Percentiles rank a stretch among this genome's conserved stretches.
These are phyloP conservation scores for Cerastis rubricosa DNA, from an alignment of 2,888 invertebrate species.

Conservation along the genomic window DNA sequence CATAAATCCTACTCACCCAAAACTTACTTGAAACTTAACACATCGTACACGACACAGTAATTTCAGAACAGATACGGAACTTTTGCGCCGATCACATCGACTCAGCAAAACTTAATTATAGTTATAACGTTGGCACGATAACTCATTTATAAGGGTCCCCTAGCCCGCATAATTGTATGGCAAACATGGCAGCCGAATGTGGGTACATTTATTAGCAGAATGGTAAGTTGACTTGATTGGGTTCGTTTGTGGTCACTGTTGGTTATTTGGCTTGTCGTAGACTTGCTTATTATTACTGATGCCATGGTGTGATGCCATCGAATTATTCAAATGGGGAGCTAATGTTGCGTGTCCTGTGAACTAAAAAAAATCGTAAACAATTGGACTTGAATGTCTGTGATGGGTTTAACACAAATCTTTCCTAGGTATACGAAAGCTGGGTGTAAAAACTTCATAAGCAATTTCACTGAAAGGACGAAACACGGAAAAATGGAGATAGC, in stretches of 20 bases:
- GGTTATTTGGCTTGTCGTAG: not conserved
- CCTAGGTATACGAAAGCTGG: not conserved
- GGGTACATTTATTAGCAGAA: slow-evolving; percentile 33
- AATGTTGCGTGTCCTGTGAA: too few species aligned
- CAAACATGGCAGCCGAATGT: slow-evolving; percentile 26
- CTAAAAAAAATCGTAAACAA: too few species aligned
- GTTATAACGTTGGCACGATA: slow-evolving; percentile 47
- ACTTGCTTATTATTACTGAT: not conserved
- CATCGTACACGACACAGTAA: slow-evolving; percentile 28
- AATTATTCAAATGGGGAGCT: too few species aligned
- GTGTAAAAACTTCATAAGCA: not conserved
- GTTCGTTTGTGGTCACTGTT: slow-evolving; percentile 12
- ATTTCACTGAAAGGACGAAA: not conserved
- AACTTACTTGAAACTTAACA: slow-evolving; percentile 29
- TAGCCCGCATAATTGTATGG: slow-evolving; percentile 28
- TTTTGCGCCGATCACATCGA: slow-evolving; percentile 37
- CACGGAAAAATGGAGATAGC: not conserved
- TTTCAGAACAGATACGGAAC: slow-evolving; percentile 31
- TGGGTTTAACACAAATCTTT: too few species aligned
- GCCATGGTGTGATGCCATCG: not conserved
- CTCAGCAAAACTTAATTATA: slow-evolving; percentile 44
- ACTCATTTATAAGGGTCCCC: slow-evolving; percentile 52
- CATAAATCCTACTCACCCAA: slow-evolving; percentile 9
- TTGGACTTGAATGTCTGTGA: too few species aligned
- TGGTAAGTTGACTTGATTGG: slow-evolving; percentile 46